phyloP scores from a whole-genome alignment of 2,113 vertebrate genomes.

The Daboia siamensis region DNA sequence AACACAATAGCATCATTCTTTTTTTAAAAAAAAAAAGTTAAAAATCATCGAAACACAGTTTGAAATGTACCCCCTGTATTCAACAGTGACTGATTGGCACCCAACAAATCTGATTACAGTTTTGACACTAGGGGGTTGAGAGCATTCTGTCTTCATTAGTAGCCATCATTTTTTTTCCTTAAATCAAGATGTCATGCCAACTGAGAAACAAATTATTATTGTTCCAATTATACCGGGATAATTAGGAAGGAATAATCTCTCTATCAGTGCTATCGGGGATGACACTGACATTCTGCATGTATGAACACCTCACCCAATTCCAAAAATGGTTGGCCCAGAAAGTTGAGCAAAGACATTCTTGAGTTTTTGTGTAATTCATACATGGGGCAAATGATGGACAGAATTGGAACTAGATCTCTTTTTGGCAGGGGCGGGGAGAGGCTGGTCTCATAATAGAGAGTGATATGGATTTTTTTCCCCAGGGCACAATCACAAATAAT shows the following conservation, averaged over 20 bases:
- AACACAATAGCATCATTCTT: background rate
- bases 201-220: constrained; percentile 6
- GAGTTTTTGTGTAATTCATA: background rate
- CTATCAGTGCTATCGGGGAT: background rate
- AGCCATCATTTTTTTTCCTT: background rate
- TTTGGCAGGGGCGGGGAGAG: background rate
- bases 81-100: background rate
- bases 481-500: background rate
- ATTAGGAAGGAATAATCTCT: constrained; percentile 5
- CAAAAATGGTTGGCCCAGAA: background rate
- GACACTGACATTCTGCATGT: background rate
- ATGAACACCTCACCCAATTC: background rate
- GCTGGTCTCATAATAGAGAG: background rate
- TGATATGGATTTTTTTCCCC: background rate
- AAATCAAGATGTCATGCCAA: background rate
- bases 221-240: background rate
- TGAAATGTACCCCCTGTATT: background rate
- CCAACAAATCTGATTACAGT: background rate
- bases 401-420: no score
- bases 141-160: background rate
- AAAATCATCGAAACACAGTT: background rate
- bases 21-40: background rate
- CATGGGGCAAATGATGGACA: background rate
- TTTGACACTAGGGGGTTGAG: background rate
- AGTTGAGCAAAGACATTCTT: no score